These are phyloP conservation scores for Gymnothorax javanicus DNA, from an alignment of 2,797 vertebrate genomes.

Conservation along the genomic window DNA sequence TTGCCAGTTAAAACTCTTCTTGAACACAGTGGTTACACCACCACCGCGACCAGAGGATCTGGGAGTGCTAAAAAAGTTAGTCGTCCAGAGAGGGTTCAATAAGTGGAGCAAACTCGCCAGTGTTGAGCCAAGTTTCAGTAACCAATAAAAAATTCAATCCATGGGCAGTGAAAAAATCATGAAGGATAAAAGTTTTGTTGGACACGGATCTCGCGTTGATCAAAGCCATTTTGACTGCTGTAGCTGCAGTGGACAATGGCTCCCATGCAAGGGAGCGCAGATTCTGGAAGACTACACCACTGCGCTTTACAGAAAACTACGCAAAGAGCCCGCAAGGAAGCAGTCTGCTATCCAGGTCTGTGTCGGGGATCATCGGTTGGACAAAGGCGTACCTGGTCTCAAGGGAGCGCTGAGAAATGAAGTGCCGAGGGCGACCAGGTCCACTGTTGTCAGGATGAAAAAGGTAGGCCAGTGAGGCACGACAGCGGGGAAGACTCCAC, in stretches of 20 bases:
- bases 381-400: background rate
- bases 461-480: background rate
- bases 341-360: slow-evolving; percentile 2
- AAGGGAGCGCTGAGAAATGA: background rate
- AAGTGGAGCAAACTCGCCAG: too few relatives aligned
- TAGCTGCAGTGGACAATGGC: too few relatives aligned
- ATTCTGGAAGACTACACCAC: too few relatives aligned
- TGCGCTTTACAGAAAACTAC: background rate
- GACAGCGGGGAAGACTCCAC: background rate
- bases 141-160: too few relatives aligned
- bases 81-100: too few relatives aligned
- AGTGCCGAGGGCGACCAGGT: background rate
- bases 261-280: too few relatives aligned
- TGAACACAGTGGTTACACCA: too few relatives aligned
- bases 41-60: too few relatives aligned
- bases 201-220: background rate
- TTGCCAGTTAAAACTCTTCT: too few relatives aligned
- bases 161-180: background rate
- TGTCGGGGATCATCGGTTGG: background rate
- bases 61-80: too few relatives aligned
- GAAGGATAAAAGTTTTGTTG: background rate
- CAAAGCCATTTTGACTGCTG: background rate
- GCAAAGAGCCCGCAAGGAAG: background rate
- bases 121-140: too few relatives aligned
- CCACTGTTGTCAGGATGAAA: background rate